Evolutionary conservation across 64 coral and sea anemone genomes (phyloP), one percentile per base, ranked within the genome.

Genomic region (Montipora cactus): DNA sequence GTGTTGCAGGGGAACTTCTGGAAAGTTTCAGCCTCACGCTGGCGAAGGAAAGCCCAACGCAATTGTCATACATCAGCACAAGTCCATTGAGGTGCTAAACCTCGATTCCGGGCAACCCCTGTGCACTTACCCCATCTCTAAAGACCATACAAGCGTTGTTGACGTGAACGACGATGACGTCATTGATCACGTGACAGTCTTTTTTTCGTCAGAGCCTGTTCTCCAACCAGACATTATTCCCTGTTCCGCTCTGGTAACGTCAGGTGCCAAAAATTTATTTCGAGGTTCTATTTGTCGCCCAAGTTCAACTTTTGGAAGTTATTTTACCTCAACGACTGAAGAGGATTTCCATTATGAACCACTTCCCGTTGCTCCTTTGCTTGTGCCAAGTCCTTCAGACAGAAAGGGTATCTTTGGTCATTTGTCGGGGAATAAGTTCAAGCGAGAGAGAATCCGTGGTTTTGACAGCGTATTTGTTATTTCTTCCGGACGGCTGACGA

Each of bases 331-430:
- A 44, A 22, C 55, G 1, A 14, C 14, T 11, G 62, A 81, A 18
- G 77, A 81, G 49, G 88, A 94, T 51, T 89, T 95, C 51, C 77
- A 79, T 5, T 89, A 89, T 44, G 96, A 97, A 19, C 68, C 84
- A 5, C 44, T 89, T 62, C 83, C 87, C 16, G 81, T 99, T 0
- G 79, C 98, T 8, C 98, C 98, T 16, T 84, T 99, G 67, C 75
- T 96, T 6, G 83, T 96, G 21, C 76, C 91, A 3, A 92, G 95
- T 86, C 92, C 95, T 44, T 79, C 92, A 44, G 89, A 94, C 71
- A 92, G 92, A 81, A 92, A 84, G 20, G 95, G 98, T 7, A 59
- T 99, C 2, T 96, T 96, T 75, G 81, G 89, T 84, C 98, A 99
- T 88, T 62, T 99, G 67, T 91, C 94, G 67, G 98, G 98, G 2